Conservation (phyloP, 1,140 invertebrate genomes). For the Anadara kagoshimensis region DNA sequence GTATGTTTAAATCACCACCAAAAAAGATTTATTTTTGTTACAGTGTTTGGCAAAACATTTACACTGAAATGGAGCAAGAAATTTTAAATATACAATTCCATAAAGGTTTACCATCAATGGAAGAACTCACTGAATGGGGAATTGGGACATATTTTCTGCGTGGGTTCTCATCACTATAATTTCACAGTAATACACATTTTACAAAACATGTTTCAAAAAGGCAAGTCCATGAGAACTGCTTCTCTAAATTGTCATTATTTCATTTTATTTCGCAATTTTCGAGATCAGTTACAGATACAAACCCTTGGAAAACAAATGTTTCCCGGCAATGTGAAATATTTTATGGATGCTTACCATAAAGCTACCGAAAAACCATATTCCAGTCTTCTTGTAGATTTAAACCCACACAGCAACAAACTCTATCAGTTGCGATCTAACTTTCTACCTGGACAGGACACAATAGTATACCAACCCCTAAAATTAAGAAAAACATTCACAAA, state of each 20-base stretch:
- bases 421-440: constrained; percentile 22
- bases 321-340: constrained; percentile 3
- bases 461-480: constrained; percentile 16
- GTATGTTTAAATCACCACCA: not conserved
- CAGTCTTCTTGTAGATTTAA: constrained; percentile 27
- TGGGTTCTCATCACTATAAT: constrained; percentile 16
- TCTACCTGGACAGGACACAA: constrained; percentile 20
- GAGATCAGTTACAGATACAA: constrained; percentile 30
- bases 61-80: constrained; percentile 2
- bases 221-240: constrained; percentile 18
- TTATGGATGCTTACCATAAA: constrained; percentile 10
- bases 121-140: constrained; percentile 9
- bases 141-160: constrained; percentile 13
- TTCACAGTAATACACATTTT: constrained; percentile 5
- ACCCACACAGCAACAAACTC: constrained; percentile 13
- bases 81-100: constrained; percentile 17
- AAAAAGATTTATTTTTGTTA: constrained; percentile 19
- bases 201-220: constrained; percentile 25
- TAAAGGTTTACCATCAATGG: constrained; percentile 2
- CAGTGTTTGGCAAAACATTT: constrained; percentile 12
- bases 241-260: constrained; percentile 38
- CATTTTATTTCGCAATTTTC: constrained; percentile 24
- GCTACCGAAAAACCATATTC: constrained; percentile 19
- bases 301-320: constrained; percentile 19
- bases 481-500: not conserved